These are phyloP conservation scores for Adineta ricciae DNA, from an alignment of 2,888 invertebrate species.

Conservation along the genomic window DNA sequence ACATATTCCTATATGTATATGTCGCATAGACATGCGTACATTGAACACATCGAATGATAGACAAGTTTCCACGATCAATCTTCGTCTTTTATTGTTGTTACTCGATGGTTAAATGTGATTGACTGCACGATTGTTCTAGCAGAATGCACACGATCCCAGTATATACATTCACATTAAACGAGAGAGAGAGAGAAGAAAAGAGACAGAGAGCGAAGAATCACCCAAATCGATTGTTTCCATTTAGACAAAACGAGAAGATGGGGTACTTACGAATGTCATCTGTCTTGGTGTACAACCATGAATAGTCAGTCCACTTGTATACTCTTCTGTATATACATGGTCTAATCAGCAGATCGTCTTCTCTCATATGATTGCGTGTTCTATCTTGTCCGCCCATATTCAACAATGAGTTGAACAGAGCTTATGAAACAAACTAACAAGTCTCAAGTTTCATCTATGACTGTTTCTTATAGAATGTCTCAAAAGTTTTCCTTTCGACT, in stretches of 20 bases:
- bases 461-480: background rate
- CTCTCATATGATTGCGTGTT: background rate
- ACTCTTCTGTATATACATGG: background rate
- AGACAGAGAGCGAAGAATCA: background rate
- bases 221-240: background rate
- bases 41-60: background rate
- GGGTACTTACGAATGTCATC: background rate
- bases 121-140: background rate
- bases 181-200: background rate
- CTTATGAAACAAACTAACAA: background rate
- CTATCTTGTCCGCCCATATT: background rate
- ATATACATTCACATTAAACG: background rate
- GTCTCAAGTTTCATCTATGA: slow-evolving; percentile 2
- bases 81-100: background rate
- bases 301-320: background rate
- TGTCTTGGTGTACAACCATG: background rate
- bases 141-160: background rate
- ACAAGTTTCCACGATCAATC: background rate
- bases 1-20: background rate
- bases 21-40: background rate
- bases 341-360: slow-evolving; percentile 7
- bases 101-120: background rate
- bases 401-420: background rate
- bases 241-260: background rate
- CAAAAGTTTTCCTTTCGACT: background rate